These are phyloP conservation scores for Unio pictorum DNA, from an alignment of 2,888 invertebrate genomes.

Conservation along the genomic window DNA sequence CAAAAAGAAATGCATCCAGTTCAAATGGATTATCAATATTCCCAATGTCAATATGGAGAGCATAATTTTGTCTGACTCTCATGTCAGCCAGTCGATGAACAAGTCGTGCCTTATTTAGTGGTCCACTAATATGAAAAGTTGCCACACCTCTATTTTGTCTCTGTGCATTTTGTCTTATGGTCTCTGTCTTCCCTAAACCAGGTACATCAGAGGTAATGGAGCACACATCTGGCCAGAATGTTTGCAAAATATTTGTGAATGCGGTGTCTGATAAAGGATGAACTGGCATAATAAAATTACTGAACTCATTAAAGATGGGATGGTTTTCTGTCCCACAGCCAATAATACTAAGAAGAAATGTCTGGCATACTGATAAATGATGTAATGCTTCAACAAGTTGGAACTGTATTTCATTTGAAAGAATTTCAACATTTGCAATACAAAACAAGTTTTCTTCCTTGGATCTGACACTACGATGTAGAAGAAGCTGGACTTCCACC, in stretches of 20 bases:
- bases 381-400: constrained; percentile 31
- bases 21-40: constrained; percentile 24
- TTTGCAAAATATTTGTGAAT: constrained; percentile 11
- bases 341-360: constrained; percentile 30
- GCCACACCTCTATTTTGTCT: constrained; percentile 7
- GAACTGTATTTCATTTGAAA: constrained; percentile 39
- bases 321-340: constrained; percentile 40
- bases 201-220: constrained; percentile 39
- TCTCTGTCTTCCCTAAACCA: constrained; percentile 44
- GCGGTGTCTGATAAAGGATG: constrained; percentile 20
- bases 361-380: constrained; percentile 3
- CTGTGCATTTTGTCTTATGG: constrained; percentile 23
- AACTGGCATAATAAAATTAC: constrained; percentile 10
- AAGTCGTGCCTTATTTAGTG: constrained; percentile 17
- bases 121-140: constrained; percentile 46
- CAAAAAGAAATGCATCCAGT: constrained; percentile 45
- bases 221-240: constrained; percentile 16
- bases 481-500: constrained; percentile 36
- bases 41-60: constrained; percentile 47
- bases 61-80: constrained; percentile 16
- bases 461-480: constrained; percentile 30
- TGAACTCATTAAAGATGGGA: constrained; percentile 31
- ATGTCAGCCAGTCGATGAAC: constrained; percentile 21
- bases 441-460: constrained; percentile 22
- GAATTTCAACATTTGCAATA: constrained; percentile 41